phyloP scores from a whole-genome alignment of 2,113 vertebrate genomes.

The Colius striatus region DNA sequence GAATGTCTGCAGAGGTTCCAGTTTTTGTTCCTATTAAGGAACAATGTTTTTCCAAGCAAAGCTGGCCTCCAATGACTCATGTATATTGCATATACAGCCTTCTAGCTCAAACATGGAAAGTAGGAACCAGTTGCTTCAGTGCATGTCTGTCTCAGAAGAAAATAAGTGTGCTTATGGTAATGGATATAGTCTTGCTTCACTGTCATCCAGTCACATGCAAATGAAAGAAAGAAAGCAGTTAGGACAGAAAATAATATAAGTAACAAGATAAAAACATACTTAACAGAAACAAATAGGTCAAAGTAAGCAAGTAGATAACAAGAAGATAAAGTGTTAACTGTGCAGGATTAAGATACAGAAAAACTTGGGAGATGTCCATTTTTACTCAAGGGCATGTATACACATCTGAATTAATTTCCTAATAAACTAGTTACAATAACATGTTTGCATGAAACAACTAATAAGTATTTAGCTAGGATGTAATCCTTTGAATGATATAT shows the following conservation, averaged over 20 bases:
- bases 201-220: not conserved
- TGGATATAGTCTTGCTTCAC: not conserved
- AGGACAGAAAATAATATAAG: not conserved
- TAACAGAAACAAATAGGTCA: not conserved
- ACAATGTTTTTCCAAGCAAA: not conserved
- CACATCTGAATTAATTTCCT: not conserved
- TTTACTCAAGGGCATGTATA: too few relatives aligned
- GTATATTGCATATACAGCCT: not conserved
- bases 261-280: not conserved
- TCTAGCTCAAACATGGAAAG: not conserved
- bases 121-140: not conserved
- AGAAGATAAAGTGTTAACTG: not conserved
- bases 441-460: not conserved
- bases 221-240: not conserved
- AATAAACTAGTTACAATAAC: not conserved
- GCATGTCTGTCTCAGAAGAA: not conserved
- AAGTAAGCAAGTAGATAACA: not conserved
- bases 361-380: not conserved
- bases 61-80: not conserved
- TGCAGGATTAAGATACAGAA: not conserved
- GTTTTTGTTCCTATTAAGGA: not conserved
- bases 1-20: not conserved
- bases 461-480: not conserved
- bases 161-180: not conserved
- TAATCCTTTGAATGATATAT: not conserved